Base-by-base conservation (phyloP, 2,113 vertebrate species). In the Perca flavescens region DNA sequence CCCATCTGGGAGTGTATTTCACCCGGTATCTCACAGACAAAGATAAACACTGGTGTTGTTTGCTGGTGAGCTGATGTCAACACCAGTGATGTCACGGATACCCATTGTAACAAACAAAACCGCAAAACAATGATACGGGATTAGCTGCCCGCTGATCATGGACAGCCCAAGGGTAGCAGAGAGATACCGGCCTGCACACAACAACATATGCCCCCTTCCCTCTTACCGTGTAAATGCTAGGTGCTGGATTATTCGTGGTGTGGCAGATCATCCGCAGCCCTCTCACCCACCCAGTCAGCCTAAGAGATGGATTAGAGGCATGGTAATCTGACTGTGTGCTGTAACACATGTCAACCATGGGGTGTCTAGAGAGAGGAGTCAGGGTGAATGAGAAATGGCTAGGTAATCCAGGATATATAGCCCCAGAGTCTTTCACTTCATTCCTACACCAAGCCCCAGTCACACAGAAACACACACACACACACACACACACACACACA, bases 71-170 rank as follows among this genome's bases (percentile, higher is more conserved):
- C 82, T 65, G 72, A 69, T 89, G 86, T 93, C 87, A 92, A 89
- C 82, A 88, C 70, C 31, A 6, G 88, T 92, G 90, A 94, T 94
- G 93, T 92, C 92, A 94, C 77, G 63, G 88, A 91, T 91, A 94
- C 81, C 84, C 86, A 76, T 56, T 86, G 90, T 83, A 85, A 89
- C 84, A 94, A 92, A 93, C 81, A 92, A 84, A 82, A 86, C 69
- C 72, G 22, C 49, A 36, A 89, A 90, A 91, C 91, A 92, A 84
- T 87, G 77, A 93, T 86, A 87, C 40, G 46, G 91, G 89, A 93
- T 94, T 90, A 94, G 80, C 63, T 40, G 74, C 25, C 60, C n/a
- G 10, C 31, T 54, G 62, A 68, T 86, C 76, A 68, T 86, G 89
- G 85, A 40, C 78, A 63, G 79, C 84, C 67, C 83, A 84, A 91